A percentile compares a stretch with the other conserved stretches of the same genome.
phyloP scores from a whole-genome alignment of 1,140 invertebrate species.

The Nasonia vitripennis region DNA sequence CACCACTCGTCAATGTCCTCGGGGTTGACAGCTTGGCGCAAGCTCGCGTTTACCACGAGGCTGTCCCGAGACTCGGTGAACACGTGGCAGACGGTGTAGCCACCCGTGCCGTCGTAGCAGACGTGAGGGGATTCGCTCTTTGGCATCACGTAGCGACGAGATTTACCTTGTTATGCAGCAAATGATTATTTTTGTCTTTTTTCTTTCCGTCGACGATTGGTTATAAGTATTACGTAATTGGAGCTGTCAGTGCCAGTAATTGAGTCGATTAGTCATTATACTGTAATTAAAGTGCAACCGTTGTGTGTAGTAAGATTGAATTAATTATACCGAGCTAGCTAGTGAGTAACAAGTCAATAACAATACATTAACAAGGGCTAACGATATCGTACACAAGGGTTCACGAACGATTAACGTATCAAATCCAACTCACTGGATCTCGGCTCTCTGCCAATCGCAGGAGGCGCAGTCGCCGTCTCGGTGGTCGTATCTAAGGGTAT shows the following conservation, averaged over 20 bases:
- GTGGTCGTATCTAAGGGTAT: constrained; percentile 42
- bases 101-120: constrained; percentile 75
- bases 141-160: constrained; percentile 14
- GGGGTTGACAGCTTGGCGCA: constrained; percentile 72
- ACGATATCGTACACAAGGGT: too few species aligned
- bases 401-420: too few species aligned
- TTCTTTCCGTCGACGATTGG: constrained; percentile 10
- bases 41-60: constrained; percentile 75
- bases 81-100: constrained; percentile 77
- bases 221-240: neutral
- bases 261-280: too few species aligned
- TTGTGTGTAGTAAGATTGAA: neutral
- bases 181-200: neutral
- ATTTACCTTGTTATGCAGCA: constrained; percentile 9
- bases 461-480: neutral
- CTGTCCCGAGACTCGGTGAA: constrained; percentile 76
- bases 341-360: neutral
- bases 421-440: neutral
- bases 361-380: too few species aligned
- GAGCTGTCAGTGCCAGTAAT: neutral
- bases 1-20: constrained; percentile 75
- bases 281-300: neutral
- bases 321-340: neutral
- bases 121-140: constrained; percentile 77
- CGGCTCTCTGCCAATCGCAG: neutral